Conservation (phyloP, 1,140 invertebrate species). For the Sipha flava region DNA sequence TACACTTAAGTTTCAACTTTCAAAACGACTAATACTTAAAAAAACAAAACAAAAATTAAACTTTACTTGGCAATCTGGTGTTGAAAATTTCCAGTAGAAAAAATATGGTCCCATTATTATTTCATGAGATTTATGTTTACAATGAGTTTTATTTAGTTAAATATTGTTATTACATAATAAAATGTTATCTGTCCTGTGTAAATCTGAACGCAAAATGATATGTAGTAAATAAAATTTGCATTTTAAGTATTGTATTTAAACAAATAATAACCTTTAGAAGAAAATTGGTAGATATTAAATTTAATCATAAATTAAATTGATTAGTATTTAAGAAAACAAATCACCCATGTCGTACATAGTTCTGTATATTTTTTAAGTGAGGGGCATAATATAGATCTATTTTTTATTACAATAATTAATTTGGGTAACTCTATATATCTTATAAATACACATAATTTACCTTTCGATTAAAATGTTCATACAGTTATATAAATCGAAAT, state of each 20-base stretch:
- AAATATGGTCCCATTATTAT: constrained; percentile 22
- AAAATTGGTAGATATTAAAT: too few species aligned
- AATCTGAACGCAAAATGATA: not conserved
- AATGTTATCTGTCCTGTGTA: not conserved
- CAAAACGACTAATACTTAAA: not conserved
- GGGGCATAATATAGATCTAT: too few species aligned
- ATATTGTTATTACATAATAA: not conserved
- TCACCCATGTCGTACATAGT: too few species aligned
- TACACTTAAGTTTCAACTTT: not conserved
- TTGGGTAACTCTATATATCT: not conserved
- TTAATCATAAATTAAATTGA: too few species aligned
- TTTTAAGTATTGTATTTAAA: not conserved
- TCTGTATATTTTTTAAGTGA: too few species aligned
- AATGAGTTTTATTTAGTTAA: not conserved
- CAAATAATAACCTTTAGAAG: too few species aligned
- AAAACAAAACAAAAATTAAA: not conserved
- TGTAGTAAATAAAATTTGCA: not conserved
- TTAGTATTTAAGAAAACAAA: too few species aligned
- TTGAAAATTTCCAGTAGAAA: not conserved
- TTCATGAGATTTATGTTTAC: not conserved
- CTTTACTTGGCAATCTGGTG: not conserved
- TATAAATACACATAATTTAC: not conserved
- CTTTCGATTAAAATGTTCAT: not conserved
- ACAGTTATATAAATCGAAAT: not conserved
- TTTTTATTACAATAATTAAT: too few species aligned